Conservation (phyloP, 1,140 invertebrate genomes). For the Antheraea pernyi region DNA sequence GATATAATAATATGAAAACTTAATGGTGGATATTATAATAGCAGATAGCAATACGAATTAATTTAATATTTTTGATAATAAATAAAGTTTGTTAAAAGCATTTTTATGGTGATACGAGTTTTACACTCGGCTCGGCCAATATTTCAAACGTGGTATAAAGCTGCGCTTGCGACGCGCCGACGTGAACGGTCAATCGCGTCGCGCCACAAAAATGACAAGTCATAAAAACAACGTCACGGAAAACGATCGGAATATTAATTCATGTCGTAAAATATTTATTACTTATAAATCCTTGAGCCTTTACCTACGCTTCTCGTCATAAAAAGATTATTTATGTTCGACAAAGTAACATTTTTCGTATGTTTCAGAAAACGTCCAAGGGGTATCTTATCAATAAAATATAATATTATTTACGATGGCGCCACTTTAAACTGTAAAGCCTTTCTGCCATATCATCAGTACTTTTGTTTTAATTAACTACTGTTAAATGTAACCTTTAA, state of each 20-base stretch:
- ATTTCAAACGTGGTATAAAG: constrained; percentile 47
- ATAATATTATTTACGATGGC: constrained; percentile 66
- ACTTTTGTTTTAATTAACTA: constrained; percentile 19
- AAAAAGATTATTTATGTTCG: constrained; percentile 78
- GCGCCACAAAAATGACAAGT: constrained; percentile 75
- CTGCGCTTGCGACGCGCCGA: constrained; percentile 37
- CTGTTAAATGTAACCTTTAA: no score
- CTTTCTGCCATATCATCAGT: no score
- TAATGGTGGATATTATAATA: constrained; percentile 22
- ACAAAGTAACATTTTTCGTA: constrained; percentile 77
- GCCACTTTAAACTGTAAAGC: constrained; percentile 33
- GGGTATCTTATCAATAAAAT: constrained; percentile 68
- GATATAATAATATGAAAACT: constrained; percentile 20
- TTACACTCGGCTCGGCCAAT: constrained; percentile 63
- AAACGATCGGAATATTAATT: constrained; percentile 79
- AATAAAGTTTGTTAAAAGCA: constrained; percentile 64
- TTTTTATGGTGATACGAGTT: constrained; percentile 69
- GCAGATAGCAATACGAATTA: constrained; percentile 38
- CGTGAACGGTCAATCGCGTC: constrained; percentile 40
- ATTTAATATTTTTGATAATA: constrained; percentile 65
- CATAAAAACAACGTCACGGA: constrained; percentile 77
- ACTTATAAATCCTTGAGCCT: constrained; percentile 78
- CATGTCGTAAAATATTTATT: constrained; percentile 79
- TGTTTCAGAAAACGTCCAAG: constrained; percentile 66
- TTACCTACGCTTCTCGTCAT: constrained; percentile 77